phyloP scores from a whole-genome alignment of 2,888 invertebrate genomes.

The Lycophotia porphyrea region DNA sequence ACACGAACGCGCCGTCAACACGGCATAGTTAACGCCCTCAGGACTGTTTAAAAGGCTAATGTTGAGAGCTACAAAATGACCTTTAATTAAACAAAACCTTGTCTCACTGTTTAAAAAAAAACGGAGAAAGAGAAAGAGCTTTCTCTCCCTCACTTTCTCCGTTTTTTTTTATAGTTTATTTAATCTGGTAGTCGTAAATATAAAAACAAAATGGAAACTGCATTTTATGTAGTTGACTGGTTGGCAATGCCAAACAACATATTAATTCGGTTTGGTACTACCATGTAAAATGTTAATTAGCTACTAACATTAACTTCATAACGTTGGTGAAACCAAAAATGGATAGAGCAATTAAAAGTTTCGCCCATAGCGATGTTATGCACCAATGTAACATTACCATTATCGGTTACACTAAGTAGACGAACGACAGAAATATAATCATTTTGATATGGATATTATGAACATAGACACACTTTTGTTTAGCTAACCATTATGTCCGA shows the following conservation, averaged over 20 bases:
- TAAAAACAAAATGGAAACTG: not conserved
- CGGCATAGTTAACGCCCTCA: not conserved
- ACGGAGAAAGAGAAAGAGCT: not conserved
- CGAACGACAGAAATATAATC: slow-evolving; percentile 38
- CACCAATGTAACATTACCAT: slow-evolving; percentile 51
- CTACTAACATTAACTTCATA: slow-evolving; percentile 17
- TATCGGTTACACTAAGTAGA: slow-evolving; percentile 39
- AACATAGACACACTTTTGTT: not conserved
- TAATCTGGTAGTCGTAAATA: not conserved
- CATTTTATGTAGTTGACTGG: not conserved
- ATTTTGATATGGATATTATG: not conserved
- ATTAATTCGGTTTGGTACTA: not conserved
- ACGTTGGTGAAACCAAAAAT: slow-evolving; percentile 54
- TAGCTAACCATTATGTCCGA: not conserved
- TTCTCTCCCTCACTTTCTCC: too few species aligned
- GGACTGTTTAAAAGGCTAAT: not conserved
- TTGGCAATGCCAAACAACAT: not conserved
- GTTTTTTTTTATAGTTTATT: too few species aligned
- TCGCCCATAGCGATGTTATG: slow-evolving; percentile 55
- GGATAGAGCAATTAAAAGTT: slow-evolving; percentile 59
- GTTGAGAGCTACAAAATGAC: not conserved
- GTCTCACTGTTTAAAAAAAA: too few species aligned
- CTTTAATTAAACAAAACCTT: not conserved
- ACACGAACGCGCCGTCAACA: too few species aligned
- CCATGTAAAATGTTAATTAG: not conserved